Base-by-base conservation (phyloP, 1,140 invertebrate species). In the Aphelinus certus region DNA sequence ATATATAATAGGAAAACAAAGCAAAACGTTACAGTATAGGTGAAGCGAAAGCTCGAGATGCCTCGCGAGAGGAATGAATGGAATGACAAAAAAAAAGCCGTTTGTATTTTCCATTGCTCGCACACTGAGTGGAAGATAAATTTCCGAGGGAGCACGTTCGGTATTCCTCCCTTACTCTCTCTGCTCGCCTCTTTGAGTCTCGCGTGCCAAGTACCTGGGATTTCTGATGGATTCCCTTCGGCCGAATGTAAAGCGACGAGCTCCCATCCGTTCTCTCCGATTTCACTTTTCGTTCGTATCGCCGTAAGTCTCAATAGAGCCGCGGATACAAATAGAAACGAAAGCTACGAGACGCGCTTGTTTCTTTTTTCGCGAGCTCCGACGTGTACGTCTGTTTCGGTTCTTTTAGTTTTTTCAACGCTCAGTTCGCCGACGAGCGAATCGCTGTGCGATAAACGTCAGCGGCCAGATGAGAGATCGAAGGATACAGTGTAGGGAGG, bases 111-210 rank as follows among this genome's bases (percentile, higher is more conserved):
- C 46, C 55, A 57, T 57, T 57, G 65, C n/a, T 47, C 47, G 3
- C n/a, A 69, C 26, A 26, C 67, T 46, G 43, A 65, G 62, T 57
- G 45, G 3, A 51, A 66, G 71, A 73, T 58, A 73, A 73, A 73
- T 73, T 61, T 51, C 26, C 26, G 26, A 26, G 26, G 26, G 26
- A 26, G 26, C 26, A 26, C 26, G 26, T 26, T 26, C 26, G 26
- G 26, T 26, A 26, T 26, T 26, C 45, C 71, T 48, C n/a, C 10
- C 9, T 26, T n/a, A 56, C 7, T 7, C 10, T 7, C 42, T 71
- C 57, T 10, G 2, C 1, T 42, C 26, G 57, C 45, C 26, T 43
- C 26, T 43, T 55, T 51, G 55, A 48, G 42, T 9, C 43, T 63
- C 65, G 57, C 53, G 60, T 64, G 45, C 57, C 71, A 73, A 67